Conservation (phyloP, 1,140 invertebrate species). For the Calycopis cecrops region DNA sequence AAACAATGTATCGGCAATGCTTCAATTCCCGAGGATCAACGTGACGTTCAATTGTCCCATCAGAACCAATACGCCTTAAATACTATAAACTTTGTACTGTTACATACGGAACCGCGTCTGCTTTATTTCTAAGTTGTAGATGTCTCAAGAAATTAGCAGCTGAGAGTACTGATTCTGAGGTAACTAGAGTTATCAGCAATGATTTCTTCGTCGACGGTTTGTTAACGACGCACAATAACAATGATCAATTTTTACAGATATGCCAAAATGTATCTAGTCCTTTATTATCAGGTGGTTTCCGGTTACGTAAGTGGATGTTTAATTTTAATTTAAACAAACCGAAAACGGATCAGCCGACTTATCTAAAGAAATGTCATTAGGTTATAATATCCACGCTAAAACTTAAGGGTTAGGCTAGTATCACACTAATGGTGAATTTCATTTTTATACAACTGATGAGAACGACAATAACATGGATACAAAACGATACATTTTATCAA, state of each 20-base stretch:
- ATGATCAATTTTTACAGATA: constrained; percentile 11
- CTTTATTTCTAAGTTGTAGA: background rate
- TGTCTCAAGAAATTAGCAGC: no score
- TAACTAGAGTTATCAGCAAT: no score
- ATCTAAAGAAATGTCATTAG: constrained; percentile 16
- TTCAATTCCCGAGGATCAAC: background rate
- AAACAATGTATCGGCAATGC: constrained; percentile 26
- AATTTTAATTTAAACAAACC: constrained; percentile 16
- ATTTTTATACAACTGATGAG: constrained; percentile 12
- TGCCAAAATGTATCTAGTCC: constrained; percentile 11
- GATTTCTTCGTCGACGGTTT: no score
- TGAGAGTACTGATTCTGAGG: no score
- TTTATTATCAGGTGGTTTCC: constrained; percentile 15
- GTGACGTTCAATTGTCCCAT: constrained; percentile 7
- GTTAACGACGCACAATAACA: constrained; percentile 9
- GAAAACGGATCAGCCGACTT: background rate
- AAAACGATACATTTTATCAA: no score
- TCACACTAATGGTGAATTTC: constrained; percentile 6
- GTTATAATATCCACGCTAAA: constrained; percentile 12
- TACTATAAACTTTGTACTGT: background rate
- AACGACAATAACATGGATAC: no score
- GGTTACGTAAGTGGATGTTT: constrained; percentile 17
- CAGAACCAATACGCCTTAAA: background rate
- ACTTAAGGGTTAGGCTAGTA: constrained; percentile 19
- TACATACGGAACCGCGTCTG: background rate